Conservation (phyloP, 2,797 vertebrate genomes). For the Menidia menidia region DNA sequence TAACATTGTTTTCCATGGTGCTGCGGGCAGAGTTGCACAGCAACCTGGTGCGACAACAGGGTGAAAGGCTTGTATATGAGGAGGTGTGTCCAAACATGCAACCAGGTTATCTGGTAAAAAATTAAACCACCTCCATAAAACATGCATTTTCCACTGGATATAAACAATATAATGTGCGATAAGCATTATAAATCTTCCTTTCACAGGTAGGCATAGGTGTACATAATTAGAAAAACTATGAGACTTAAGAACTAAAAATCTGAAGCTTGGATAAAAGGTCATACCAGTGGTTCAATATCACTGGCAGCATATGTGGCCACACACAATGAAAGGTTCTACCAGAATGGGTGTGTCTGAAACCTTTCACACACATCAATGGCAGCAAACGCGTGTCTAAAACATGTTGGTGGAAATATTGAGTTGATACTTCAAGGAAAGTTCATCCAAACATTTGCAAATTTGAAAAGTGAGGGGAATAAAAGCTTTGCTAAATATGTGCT, state of each 20-base stretch:
- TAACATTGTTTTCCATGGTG: conserved; percentile 58
- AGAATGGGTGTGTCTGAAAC: neutral
- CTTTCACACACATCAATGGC: neutral
- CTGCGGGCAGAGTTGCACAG: neutral
- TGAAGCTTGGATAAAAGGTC: neutral
- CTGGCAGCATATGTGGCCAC: neutral
- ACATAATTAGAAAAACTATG: no score
- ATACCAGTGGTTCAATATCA: neutral
- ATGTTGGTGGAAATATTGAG: neutral
- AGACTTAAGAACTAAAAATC: no score
- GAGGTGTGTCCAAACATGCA: neutral
- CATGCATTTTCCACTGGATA: neutral
- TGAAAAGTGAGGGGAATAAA: neutral
- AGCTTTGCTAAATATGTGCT: neutral
- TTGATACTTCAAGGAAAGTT: neutral
- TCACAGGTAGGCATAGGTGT: neutral
- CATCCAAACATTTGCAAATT: neutral
- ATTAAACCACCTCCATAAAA: conserved; percentile 37
- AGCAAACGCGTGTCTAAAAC: neutral
- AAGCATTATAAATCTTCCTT: neutral
- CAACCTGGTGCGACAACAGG: neutral
- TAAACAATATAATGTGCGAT: neutral
- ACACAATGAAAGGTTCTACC: neutral
- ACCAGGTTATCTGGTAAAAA: conserved; percentile 15
- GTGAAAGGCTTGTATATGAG: neutral